Percentiles rank a stretch among this genome's conserved stretches.
Conservation (phyloP, 2,888 invertebrate genomes). For the Tanypteryx hageni region DNA sequence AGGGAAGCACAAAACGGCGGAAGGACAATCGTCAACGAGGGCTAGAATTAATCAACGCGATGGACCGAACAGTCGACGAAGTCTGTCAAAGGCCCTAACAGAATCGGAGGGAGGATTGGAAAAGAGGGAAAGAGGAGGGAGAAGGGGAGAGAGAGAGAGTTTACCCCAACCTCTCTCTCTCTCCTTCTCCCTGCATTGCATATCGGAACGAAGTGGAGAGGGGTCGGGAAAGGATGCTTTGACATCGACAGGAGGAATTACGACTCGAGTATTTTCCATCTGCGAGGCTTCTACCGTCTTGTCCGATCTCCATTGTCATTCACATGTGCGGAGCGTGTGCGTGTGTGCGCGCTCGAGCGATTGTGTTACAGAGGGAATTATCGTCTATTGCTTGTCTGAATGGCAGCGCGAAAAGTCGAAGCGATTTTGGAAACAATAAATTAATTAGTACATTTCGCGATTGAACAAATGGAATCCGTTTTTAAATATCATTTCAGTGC, state of each 20-base stretch:
- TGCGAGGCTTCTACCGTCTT: background rate
- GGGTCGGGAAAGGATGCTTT: conserved; percentile 28
- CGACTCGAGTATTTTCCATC: background rate
- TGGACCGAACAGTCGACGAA: conserved; percentile 23
- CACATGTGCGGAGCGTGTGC: background rate
- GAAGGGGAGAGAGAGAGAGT: background rate
- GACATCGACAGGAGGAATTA: conserved; percentile 14
- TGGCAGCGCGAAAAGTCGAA: background rate
- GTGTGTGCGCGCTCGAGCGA: background rate
- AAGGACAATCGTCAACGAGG: conserved; percentile 16
- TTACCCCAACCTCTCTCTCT: no score
- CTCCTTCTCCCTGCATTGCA: background rate
- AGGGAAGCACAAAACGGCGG: background rate
- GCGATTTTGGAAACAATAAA: background rate
- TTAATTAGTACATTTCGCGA: background rate
- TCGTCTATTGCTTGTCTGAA: background rate
- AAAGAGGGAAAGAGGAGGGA: background rate
- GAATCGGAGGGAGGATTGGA: background rate
- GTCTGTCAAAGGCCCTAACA: conserved; percentile 28
- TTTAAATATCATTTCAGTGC: background rate
- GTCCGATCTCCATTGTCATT: background rate
- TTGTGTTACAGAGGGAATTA: conserved; percentile 20
- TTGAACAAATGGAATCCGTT: background rate
- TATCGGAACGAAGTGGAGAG: background rate
- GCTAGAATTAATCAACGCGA: conserved; percentile 31